Evolutionary conservation across 2,797 vertebrate species (phyloP).

Genomic region (Bradypodion ventrale): DNA sequence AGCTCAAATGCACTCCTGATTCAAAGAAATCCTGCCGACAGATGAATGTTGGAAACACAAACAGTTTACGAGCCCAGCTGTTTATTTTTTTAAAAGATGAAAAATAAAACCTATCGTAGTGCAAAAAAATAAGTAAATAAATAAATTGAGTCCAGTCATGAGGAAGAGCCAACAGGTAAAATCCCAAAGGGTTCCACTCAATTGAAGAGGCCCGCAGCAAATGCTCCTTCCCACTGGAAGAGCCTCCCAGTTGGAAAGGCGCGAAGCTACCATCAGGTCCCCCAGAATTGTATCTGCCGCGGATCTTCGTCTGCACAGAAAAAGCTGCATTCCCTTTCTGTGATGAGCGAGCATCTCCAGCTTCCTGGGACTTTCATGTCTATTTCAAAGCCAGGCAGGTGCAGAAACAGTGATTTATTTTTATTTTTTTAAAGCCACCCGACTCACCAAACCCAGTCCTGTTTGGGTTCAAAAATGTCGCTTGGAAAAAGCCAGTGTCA

Average conservation of each 20-base stretch:
- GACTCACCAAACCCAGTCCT: constrained; percentile 59
- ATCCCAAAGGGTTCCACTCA: not conserved
- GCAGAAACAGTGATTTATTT: not conserved
- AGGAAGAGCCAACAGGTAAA: not conserved
- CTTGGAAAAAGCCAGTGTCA: constrained; percentile 53
- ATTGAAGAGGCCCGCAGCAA: constrained; percentile 20
- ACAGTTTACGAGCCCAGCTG: not conserved
- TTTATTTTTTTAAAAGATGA: constrained; percentile 22
- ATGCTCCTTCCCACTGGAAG: constrained; percentile 45
- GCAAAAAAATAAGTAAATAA: too few species aligned
- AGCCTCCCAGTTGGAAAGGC: constrained; percentile 42
- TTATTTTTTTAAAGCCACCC: too few species aligned
- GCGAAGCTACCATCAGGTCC: too few species aligned
- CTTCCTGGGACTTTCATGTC: not conserved
- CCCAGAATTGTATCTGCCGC: too few species aligned
- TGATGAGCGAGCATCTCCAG: too few species aligned
- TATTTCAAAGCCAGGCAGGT: not conserved
- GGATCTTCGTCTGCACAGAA: too few species aligned
- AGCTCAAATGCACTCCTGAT: not conserved
- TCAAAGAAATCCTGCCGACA: not conserved
- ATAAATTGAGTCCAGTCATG: too few species aligned
- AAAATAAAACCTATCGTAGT: constrained; percentile 20
- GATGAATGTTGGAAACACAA: not conserved
- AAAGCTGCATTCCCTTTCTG: too few species aligned
- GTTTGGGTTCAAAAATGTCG: constrained; percentile 65